Evolutionary conservation across 2,113 vertebrate genomes (phyloP), one percentile per base, ranked within the genome.

Genomic region (Guaruba guarouba): DNA sequence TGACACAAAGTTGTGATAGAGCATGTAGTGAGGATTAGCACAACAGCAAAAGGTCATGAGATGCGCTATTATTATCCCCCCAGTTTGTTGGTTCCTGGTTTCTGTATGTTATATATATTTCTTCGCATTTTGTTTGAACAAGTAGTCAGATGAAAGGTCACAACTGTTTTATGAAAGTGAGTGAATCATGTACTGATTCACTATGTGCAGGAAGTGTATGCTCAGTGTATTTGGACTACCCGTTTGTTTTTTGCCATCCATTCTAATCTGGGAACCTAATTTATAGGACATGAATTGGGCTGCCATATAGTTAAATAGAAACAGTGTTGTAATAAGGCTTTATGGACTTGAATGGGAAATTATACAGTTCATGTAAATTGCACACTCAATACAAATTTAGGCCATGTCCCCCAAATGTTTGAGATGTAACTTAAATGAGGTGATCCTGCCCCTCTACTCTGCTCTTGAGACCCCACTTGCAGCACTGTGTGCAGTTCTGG

Each of bases 111-210:
- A 82, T 82, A 75, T 83, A 57, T 90, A 92, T 80, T 78, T 76
- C 31, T 90, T n/a, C 68, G n/a, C 77, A n/a, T 54, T 62, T 19
- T 79, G 37, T 86, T 90, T 96, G 92, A 86, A 92, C 92, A 96
- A 95, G 80, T 81, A 71, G 64, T 92, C 82, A 81, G 86, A 78
- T 71, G 83, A 84, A 92, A 96, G 82, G 90, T 94, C 92, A 86
- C 43, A 64, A 75, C 41, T 61, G 39, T 35, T 95, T 93, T 31
- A 68, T 76, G 90, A 57, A 94, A 84, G 80, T 75, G 69, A 18
- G 31, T 94, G 92, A 90, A 88, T 93, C 92, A 96, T 43, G 3
- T 17, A 76, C 64, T 90, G 85, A 92, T 88, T 94, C 88, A 86
- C 68, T 63, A 37, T 43, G 55, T 52, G 37, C 64, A 33, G 78